Percentiles rank a stretch among this genome's conserved stretches.
Conservation (phyloP, 1,140 invertebrate species). For the Dendrolimus punctatus region DNA sequence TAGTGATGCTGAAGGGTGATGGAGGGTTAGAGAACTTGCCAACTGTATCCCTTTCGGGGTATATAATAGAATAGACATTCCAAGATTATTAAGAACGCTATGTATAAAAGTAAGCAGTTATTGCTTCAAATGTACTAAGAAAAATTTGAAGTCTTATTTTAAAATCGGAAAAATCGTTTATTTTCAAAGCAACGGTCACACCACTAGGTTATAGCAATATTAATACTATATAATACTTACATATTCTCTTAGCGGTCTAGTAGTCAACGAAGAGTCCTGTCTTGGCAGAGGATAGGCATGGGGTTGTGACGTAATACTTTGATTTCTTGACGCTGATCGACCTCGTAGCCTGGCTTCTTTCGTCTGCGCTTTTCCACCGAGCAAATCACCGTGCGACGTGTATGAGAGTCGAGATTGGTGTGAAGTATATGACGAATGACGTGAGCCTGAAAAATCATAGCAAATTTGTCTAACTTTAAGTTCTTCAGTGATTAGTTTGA, state of each 20-base stretch:
- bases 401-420: conserved; percentile 93
- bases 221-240: conserved; percentile 67
- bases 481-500: no score
- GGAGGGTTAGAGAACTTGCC: no score
- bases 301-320: conserved; percentile 72
- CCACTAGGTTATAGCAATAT: background rate
- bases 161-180: no score
- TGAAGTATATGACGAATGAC: conserved; percentile 95
- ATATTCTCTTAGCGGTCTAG: conserved; percentile 80
- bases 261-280: conserved; percentile 76
- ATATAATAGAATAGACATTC: no score
- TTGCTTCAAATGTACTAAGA: no score
- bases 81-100: no score
- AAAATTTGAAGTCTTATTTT: no score
- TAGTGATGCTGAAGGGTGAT: no score
- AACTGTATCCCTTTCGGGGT: no score
- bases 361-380: conserved; percentile 82
- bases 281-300: conserved; percentile 78
- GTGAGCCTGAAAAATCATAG: conserved; percentile 75
- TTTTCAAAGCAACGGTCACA: no score
- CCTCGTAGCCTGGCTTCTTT: conserved; percentile 87
- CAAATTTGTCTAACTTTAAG: no score
- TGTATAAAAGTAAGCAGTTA: no score
- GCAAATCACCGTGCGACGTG: conserved; percentile 92
- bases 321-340: conserved; percentile 80